Base-by-base conservation (phyloP, 2,113 vertebrate genomes). In the Castor canadensis region DNA sequence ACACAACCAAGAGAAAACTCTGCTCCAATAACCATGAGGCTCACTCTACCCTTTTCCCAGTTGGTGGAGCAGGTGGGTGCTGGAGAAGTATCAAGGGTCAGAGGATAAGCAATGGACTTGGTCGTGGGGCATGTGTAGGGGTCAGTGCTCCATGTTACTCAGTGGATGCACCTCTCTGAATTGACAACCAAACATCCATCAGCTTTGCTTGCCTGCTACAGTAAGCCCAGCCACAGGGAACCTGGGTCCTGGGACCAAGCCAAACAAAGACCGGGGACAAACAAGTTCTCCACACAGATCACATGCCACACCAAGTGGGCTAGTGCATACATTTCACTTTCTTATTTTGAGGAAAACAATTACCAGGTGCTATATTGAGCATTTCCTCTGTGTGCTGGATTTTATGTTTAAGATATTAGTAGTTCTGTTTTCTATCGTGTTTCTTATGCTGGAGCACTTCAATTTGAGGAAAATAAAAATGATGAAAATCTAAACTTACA, bases 281-380 rank as follows among this genome's bases (percentile, higher is more conserved):
- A 90, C 30, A 38, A 40, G 40, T 16, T 66, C 67, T 92, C 60
- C 72, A 52, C 43, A 16, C 0, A 45, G 49, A 60, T 32, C 24
- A 49, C 16, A 56, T 40, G 54, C 52, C 35, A 77, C 32, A 64
- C 40, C 20, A 3, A 17, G 54, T 5, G 45, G 40, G 12, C 30
- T 45, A 32, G 56, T 43, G 26, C 9, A 32, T 60, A 75, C n/a
- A 22, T 6, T 67, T 30, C 54, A 72, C 40, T 89, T 90, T 40
- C 56, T 93, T 45, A 71, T 47, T 95, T 43, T 96, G 67, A 73
- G 84, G 20, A 95, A 72, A 94, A 64, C 7, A 93, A 43, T 85
- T 58, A 15, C 2, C 15, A 76, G 43, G 60, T 35, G 11, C 11
- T 56, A 26, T 71, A 76, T 66, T 62, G 35, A 71, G 9, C 54